phyloP scores from a whole-genome alignment of 2,797 vertebrate genomes.

The Varecia variegata region DNA sequence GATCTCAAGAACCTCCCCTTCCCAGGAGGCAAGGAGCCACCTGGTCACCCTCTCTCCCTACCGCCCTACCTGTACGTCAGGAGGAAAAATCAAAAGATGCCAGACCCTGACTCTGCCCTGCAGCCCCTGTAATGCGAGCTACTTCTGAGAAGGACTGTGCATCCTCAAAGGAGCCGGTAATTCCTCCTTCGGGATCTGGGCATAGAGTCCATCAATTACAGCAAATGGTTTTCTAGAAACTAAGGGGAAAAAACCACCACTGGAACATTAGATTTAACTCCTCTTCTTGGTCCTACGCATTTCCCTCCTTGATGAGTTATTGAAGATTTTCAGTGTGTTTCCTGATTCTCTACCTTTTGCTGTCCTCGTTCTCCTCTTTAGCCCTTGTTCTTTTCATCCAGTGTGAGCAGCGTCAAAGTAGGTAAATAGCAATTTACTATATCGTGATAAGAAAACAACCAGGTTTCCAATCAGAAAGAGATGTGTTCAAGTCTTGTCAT shows the following conservation, averaged over 20 bases:
- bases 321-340: rapidly evolving
- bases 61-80: background rate
- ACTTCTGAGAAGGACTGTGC: background rate
- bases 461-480: background rate
- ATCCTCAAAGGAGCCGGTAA: background rate
- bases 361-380: background rate
- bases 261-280: background rate
- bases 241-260: rapidly evolving
- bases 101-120: background rate
- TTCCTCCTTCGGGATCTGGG: background rate
- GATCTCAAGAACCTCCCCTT: background rate
- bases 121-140: background rate
- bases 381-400: background rate
- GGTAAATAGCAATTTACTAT: background rate
- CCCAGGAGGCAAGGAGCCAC: too few species aligned
- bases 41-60: background rate
- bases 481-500: too few species aligned
- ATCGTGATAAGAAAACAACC: background rate
- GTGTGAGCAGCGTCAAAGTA: background rate
- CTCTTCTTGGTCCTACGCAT: background rate
- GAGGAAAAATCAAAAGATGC: background rate
- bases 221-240: background rate
- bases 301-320: background rate
- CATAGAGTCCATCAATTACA: background rate
- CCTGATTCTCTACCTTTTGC: background rate